Percentiles rank a stretch among this genome's conserved stretches.
Evolutionary conservation across 2,113 vertebrate genomes (phyloP).

Genomic region (Neodontobutis hainanensis): DNA sequence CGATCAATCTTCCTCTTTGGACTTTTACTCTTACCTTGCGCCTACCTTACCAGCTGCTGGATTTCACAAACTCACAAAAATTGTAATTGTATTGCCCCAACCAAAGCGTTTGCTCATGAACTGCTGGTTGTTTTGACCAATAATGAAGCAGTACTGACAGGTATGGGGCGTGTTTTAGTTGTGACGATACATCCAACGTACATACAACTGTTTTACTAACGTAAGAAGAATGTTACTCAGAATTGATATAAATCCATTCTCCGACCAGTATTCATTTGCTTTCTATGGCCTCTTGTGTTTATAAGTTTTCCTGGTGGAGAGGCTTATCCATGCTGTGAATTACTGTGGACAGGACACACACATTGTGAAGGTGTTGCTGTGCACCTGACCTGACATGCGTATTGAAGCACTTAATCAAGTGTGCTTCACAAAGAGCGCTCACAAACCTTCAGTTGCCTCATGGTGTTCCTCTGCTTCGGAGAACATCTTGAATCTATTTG

Average conservation of each 20-base stretch:
- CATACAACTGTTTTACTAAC: no score
- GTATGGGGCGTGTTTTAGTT: no score
- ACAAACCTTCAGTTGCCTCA: constrained; percentile 36
- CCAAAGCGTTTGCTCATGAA: no score
- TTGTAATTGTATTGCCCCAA: no score
- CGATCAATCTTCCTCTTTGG: constrained; percentile 35
- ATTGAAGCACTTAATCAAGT: constrained; percentile 54
- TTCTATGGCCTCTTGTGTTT: constrained; percentile 79
- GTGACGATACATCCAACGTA: no score
- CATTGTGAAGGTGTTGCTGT: constrained; percentile 53
- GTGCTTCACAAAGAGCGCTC: constrained; percentile 37
- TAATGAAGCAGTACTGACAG: no score
- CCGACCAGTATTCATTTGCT: no score
- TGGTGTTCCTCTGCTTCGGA: constrained; percentile 3
- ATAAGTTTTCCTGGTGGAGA: constrained; percentile 42
- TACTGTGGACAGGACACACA: constrained; percentile 33
- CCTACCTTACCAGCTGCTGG: background rate
- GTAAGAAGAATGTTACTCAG: no score
- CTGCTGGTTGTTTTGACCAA: no score
- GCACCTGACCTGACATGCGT: constrained; percentile 50
- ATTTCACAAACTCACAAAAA: no score
- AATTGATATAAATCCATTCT: no score
- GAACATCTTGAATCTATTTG: constrained; percentile 70
- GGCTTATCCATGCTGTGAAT: constrained; percentile 38
- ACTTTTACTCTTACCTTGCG: constrained; percentile 20